Evolutionary conservation across 2,113 vertebrate genomes (phyloP).

Genomic region (Phoenicopterus ruber): DNA sequence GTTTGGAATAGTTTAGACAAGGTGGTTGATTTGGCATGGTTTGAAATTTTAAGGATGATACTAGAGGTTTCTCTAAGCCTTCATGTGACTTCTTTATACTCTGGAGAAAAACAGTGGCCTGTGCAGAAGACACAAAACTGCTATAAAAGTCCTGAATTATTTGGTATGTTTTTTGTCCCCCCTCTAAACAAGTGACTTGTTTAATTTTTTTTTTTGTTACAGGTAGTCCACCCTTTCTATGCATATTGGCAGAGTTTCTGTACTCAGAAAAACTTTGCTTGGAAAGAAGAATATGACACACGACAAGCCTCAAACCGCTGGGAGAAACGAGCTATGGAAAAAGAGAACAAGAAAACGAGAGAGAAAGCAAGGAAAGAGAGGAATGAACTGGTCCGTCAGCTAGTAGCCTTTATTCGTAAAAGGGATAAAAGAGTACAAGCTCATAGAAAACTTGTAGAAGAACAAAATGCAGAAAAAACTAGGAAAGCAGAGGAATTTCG

Average conservation of each 20-base stretch:
- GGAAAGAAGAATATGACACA: constrained; percentile 96
- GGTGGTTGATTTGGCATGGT: background rate
- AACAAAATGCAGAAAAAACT: constrained; percentile 91
- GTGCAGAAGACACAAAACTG: background rate
- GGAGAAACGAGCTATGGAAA: constrained; percentile 98
- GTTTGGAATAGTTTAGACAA: background rate
- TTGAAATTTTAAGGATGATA: background rate
- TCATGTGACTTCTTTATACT: background rate
- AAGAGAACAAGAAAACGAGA: constrained; percentile 92
- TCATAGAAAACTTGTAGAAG: constrained; percentile 88
- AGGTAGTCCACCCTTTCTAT: constrained; percentile 95
- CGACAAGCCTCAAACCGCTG: constrained; percentile 94
- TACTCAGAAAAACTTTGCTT: constrained; percentile 90
- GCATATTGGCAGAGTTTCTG: constrained; percentile 98
- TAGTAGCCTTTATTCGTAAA: constrained; percentile 91
- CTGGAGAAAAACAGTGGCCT: background rate
- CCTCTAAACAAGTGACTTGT: background rate
- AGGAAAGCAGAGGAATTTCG: constrained; percentile 86
- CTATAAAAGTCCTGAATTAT: background rate
- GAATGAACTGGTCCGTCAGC: constrained; percentile 87
- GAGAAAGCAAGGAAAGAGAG: constrained; percentile 91
- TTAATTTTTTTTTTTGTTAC: background rate
- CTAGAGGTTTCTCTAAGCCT: background rate
- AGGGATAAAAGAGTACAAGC: constrained; percentile 91
- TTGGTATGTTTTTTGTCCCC: background rate